Percentiles rank a stretch among this genome's conserved stretches.
Evolutionary conservation across 2,113 vertebrate genomes (phyloP).

Genomic region (Bombycilla garrulus): DNA sequence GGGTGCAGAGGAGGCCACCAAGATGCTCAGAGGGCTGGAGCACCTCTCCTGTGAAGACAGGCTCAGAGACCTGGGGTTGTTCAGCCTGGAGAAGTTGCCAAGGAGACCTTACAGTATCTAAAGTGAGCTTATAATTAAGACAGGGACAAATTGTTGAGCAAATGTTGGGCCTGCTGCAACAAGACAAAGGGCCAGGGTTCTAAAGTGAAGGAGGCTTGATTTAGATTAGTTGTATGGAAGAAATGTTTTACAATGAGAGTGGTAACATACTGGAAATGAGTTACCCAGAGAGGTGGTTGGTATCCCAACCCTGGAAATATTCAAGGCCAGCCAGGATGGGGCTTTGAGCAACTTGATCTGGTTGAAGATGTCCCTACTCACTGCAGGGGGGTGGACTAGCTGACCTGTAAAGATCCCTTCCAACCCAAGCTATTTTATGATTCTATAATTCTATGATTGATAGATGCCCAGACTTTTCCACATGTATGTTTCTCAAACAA

Average conservation of each 20-base stretch:
- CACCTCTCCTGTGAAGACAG: neutral
- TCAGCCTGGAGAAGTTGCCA: neutral
- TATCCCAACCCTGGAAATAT: neutral
- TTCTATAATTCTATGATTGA: neutral
- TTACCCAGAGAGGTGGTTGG: neutral
- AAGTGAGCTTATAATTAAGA: neutral
- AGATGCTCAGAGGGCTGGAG: neutral
- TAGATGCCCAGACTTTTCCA: neutral
- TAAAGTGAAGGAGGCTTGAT: accelerated
- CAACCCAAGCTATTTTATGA: neutral
- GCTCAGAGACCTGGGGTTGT: neutral
- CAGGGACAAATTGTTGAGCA: neutral
- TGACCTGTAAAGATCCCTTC: neutral
- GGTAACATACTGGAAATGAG: neutral
- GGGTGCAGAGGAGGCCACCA: neutral
- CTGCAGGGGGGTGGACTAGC: neutral
- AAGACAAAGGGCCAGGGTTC: neutral
- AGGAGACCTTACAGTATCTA: neutral
- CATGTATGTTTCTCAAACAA: neutral
- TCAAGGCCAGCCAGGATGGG: neutral
- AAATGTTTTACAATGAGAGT: neutral
- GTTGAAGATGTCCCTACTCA: neutral
- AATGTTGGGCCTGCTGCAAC: neutral
- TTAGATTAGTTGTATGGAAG: neutral
- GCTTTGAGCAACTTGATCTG: neutral